Percentiles rank a stretch among this genome's conserved stretches.
These are phyloP conservation scores for Cryptoblepharus egeriae DNA, from an alignment of 2,797 vertebrate genomes.

Conservation along the genomic window DNA sequence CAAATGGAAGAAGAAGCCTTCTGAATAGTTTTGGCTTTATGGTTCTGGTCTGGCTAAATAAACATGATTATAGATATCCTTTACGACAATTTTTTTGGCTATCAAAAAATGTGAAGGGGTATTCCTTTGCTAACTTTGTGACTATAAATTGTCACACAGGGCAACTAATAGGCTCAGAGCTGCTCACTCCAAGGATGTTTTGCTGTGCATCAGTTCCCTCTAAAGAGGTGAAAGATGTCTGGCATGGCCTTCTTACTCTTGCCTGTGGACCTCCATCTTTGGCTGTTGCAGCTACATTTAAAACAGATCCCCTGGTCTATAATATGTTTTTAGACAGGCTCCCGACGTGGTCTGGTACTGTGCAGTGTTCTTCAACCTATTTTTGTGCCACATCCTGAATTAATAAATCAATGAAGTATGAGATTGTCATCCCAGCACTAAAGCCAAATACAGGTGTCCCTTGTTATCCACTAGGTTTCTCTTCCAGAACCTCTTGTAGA, in stretches of 20 bases:
- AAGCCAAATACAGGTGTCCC: too few species aligned
- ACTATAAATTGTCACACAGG: conserved; percentile 55
- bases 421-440: too few species aligned
- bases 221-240: conserved; percentile 39
- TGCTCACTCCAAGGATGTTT: conserved; percentile 47
- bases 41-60: conserved; percentile 46
- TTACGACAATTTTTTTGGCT: conserved; percentile 50
- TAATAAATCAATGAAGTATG: too few species aligned
- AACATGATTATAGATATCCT: conserved; percentile 29
- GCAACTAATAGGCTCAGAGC: conserved; percentile 46
- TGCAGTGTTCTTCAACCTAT: too few species aligned
- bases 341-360: too few species aligned
- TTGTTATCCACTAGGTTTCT: too few species aligned
- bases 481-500: too few species aligned
- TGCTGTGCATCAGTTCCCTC: not conserved
- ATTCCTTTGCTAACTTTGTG: conserved; percentile 42
- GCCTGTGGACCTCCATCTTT: conserved; percentile 9
- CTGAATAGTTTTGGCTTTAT: conserved; percentile 26
- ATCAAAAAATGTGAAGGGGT: conserved; percentile 35
- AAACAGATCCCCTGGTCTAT: not conserved
- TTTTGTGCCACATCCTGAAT: too few species aligned
- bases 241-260: conserved; percentile 39
- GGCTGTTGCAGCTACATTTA: conserved; percentile 34
- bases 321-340: too few species aligned
- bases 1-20: conserved; percentile 41